Conservation (phyloP, 2,797 vertebrate genomes). For the Orestias chungarensis region DNA sequence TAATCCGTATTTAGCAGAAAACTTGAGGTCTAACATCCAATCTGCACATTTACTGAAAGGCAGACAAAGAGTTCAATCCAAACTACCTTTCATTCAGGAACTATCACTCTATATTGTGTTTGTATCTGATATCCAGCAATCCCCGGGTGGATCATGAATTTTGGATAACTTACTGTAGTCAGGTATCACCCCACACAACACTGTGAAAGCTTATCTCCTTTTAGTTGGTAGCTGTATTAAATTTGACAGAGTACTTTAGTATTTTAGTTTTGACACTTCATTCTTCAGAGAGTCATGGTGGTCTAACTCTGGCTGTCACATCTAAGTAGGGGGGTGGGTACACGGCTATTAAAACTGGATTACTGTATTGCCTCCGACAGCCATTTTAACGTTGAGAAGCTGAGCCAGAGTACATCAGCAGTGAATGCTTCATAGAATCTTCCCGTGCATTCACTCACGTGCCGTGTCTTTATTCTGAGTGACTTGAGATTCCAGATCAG, state of each 20-base stretch:
- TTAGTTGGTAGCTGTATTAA: constrained; percentile 44
- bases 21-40: not conserved
- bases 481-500: constrained; percentile 40
- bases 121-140: not conserved
- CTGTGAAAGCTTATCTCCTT: constrained; percentile 26
- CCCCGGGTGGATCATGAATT: not conserved
- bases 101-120: not conserved
- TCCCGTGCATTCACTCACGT: constrained; percentile 32
- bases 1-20: not conserved
- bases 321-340: constrained; percentile 71
- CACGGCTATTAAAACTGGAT: constrained; percentile 74
- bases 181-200: constrained; percentile 20
- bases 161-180: constrained; percentile 19
- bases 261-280: constrained; percentile 65
- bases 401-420: constrained; percentile 60
- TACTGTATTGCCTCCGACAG: constrained; percentile 73
- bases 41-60: not conserved
- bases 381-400: constrained; percentile 68
- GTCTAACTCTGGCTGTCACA: constrained; percentile 67
- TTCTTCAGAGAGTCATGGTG: constrained; percentile 66
- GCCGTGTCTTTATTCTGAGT: constrained; percentile 47
- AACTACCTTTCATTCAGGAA: not conserved
- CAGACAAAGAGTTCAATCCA: not conserved
- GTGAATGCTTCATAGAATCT: constrained; percentile 58
- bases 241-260: constrained; percentile 21